Base-by-base conservation (phyloP, 1,140 invertebrate species). In the Drosophila rufa region DNA sequence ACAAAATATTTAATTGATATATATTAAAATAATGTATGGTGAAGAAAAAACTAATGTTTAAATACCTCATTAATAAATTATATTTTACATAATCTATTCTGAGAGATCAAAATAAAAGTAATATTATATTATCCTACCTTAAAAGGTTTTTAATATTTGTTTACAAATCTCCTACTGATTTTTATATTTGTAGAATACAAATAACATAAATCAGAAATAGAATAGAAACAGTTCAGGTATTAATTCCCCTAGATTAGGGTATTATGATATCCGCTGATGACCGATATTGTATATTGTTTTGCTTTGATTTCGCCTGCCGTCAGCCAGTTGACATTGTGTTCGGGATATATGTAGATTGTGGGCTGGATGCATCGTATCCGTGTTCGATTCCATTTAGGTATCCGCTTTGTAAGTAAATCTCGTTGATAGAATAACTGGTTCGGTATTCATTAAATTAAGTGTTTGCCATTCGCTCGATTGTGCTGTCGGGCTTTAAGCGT, bases 361-460 rank as follows among this genome's bases (percentile, higher is more conserved):
- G 30, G 22, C 19, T 25, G 15, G 50, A 36, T 71, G 50, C 43
- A 42, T 30, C 33, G 17, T 17, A 33, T 51, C 27, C 40, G 57
- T 45, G 25, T 71, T 22, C 45, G 38, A 73, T 43, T 17, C 19
- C 67, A 71, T 73, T 71, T 50, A 27, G 53, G n/a, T 71, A 15
- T 42, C 53, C 17, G n/a, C 53, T 71, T 48, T 43, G 67, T n/a
- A 71, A 50, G 45, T 73, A 73, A 73, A 73, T 71, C 69, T 60
- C 69, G 55, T 73, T 73, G 69, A 73, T 71, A 73, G 67, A 59
- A 71, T 73, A 73, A 71, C 67, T 73, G 69, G 67, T 73, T 73
- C 67, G 14, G 70, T 73, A 73, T 73, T 73, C 69, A 73, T 73
- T 71, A 73, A 73, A 73, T 73, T 73, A 73, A 73, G 69, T 73